Evolutionary conservation across 1,140 invertebrate species (phyloP), one percentile per base, ranked within the genome.

Genomic region (Heliconius nattereri): DNA sequence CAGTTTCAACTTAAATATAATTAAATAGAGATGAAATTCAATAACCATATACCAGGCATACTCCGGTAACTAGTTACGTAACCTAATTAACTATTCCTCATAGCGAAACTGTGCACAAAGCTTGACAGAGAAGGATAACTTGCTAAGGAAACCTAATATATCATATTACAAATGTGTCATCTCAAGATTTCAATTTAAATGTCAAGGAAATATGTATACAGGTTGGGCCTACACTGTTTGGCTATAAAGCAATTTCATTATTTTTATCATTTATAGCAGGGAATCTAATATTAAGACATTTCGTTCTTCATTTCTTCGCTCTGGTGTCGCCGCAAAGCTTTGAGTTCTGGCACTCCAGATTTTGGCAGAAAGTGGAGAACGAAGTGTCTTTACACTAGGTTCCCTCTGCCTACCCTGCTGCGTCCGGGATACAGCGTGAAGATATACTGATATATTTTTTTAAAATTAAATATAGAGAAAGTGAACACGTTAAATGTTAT

Each of bases 61-160:
- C 11, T 66, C 60, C 23, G 29, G 60, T 66, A 66, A 66, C 23
- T 23, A 66, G 37, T 71, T 29, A 75, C n/a, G 73, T 79, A 75
- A 75, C 78, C 26, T 75, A 75, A 79, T 79, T 79, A 79, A 45
- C 78, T 79, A 79, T 79, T 75, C 78, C 73, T 75, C 71, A 40
- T 19, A 66, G 72, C 73, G 60, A 71, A 75, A 75, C 75, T 75
- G 60, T 79, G 73, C 73, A 79, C 73, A 71, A 74, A 45, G 45
- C 40, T 71, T 71, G 78, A 79, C 78, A 75, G 78, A 75, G 78
- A 71, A 71, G 73, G 73, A 75, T 75, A 79, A 54, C 40, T 76
- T 76, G 70, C 35, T 75, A 79, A 79, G 73, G 54, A 75, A 75
- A 79, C 73, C 37, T 70, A 54, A 76, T 76, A 76, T 49, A 23